Conservation (phyloP, 2,888 invertebrate genomes). For the Camponotus fellah region DNA sequence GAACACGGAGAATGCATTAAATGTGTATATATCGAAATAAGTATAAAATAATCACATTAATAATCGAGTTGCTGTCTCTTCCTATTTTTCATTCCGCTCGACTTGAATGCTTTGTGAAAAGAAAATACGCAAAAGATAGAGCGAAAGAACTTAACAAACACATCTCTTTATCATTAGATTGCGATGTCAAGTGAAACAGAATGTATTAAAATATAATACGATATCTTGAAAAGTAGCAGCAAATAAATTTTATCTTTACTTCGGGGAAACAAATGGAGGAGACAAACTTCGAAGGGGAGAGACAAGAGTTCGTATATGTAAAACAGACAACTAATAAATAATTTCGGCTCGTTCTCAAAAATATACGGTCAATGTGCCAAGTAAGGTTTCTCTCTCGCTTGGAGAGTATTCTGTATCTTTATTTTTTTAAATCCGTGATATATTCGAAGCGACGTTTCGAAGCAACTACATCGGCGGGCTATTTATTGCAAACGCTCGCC, state of each 20-base stretch:
- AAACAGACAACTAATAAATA: slow-evolving; percentile 19
- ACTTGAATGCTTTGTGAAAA: neutral
- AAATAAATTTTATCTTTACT: neutral
- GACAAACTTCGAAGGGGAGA: neutral
- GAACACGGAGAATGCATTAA: slow-evolving; percentile 41
- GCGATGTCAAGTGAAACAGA: neutral
- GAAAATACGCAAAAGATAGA: neutral
- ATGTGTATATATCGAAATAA: slow-evolving; percentile 23
- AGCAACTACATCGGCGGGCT: slow-evolving; percentile 27
- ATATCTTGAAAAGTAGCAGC: neutral
- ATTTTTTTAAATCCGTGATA: slow-evolving; percentile 20
- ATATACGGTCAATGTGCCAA: slow-evolving; percentile 23
- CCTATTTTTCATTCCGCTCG: neutral
- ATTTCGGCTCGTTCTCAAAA: neutral
- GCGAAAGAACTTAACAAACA: neutral
- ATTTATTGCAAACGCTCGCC: slow-evolving; percentile 40
- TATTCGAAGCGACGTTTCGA: slow-evolving; percentile 25
- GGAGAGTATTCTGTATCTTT: neutral
- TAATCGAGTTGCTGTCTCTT: neutral
- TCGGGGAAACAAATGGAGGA: neutral
- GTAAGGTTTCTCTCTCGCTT: neutral
- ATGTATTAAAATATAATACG: slow-evolving; percentile 1
- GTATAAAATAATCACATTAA: slow-evolving; percentile 21
- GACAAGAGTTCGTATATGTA: neutral
- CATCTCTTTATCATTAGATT: neutral